phyloP scores from a whole-genome alignment of 2,113 vertebrate species.

The Mastomys natalensis region DNA sequence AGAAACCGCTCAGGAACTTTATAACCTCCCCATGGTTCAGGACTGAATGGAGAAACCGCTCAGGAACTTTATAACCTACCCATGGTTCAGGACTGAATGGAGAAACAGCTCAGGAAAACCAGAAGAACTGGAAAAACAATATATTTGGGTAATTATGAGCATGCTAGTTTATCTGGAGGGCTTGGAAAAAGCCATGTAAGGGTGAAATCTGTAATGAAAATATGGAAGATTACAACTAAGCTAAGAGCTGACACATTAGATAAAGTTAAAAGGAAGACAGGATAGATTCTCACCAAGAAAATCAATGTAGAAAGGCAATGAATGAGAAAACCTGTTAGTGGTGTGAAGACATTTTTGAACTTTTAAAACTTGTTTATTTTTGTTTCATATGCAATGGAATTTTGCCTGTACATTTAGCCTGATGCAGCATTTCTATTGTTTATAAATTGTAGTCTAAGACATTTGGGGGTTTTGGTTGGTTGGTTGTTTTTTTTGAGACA shows the following conservation, averaged over 20 bases:
- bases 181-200: background rate
- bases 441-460: background rate
- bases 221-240: background rate
- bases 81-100: background rate
- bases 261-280: background rate
- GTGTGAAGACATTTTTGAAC: background rate
- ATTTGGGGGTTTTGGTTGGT: background rate
- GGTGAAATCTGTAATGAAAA: slow-evolving; percentile 11
- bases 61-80: background rate
- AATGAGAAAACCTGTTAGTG: background rate
- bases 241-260: background rate
- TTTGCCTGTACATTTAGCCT: background rate
- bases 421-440: background rate
- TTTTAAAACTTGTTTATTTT: background rate
- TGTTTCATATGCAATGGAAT: background rate
- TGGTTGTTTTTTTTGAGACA: background rate
- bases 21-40: background rate
- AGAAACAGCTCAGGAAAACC: slow-evolving; percentile 21
- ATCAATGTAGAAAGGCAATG: background rate
- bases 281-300: background rate
- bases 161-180: background rate
- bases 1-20: slow-evolving; percentile 20
- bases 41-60: background rate
- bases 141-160: background rate
- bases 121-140: background rate